Evolutionary conservation across 2,113 vertebrate species (phyloP).

Genomic region (Pseudonaja textilis): DNA sequence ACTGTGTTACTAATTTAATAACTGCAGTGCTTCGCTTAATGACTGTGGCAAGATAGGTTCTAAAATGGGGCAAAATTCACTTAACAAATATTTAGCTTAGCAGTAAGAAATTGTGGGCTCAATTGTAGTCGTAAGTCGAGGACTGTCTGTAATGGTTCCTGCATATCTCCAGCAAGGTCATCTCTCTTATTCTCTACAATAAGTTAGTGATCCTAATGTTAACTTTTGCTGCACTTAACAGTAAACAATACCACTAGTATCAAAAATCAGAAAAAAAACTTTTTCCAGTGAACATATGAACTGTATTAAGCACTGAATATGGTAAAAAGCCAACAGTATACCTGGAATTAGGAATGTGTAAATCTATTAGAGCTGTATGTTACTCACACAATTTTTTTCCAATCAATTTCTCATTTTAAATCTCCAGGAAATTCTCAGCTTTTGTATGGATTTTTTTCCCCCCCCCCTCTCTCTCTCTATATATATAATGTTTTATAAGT

Average conservation of each 20-base stretch:
- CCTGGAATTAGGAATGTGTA: neutral
- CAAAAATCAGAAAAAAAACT: slow-evolving; percentile 16
- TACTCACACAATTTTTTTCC: neutral
- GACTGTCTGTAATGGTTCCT: neutral
- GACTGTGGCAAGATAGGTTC: neutral
- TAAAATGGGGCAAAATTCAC: neutral
- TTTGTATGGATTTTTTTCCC: neutral
- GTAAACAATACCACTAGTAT: neutral
- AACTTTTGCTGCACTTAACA: neutral
- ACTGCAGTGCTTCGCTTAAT: neutral
- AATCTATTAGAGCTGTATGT: neutral
- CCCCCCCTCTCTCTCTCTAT: neutral
- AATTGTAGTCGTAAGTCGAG: neutral
- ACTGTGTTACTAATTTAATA: neutral
- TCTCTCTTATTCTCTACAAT: neutral
- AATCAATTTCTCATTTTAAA: neutral
- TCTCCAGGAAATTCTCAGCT: neutral
- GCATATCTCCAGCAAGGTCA: neutral
- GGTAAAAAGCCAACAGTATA: neutral
- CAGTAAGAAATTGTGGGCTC: neutral
- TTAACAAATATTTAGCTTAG: neutral
- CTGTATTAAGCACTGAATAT: neutral
- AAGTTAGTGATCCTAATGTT: neutral
- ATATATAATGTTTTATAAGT: neutral
- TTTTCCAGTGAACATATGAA: neutral